Evolutionary conservation across 2,797 vertebrate species (phyloP), one percentile per base, ranked within the genome.

Genomic region (Siniperca scherzeri): DNA sequence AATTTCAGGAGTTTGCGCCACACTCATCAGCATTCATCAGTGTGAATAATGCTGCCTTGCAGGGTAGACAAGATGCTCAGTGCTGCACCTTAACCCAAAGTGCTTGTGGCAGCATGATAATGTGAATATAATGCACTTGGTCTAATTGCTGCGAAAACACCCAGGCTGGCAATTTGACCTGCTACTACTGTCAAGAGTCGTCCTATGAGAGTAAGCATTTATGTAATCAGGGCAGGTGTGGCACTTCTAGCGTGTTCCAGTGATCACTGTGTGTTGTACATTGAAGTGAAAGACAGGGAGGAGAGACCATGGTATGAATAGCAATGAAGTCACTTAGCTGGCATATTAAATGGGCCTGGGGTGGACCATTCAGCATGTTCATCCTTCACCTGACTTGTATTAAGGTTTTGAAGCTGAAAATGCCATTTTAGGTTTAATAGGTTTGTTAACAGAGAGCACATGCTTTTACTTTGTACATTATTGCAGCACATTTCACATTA

Each of bases 131-230:
- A 91, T 88, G 73, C 80, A 88, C 85, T 85, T 42, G 36, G 44
- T 78, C 40, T 92, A 92, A 93, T 87, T 91, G 87, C 80, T 81
- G 44, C 14, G 48, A 92, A 93, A 90, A 87, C 78, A 90, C 70
- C 30, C 61, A 66, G 61, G 64, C 80, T 81, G 84, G 79, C 80
- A 88, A 80, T 84, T 85, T 90, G 85, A 89, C 80, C 88, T 27
- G 71, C 80, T 69, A 70, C 77, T 72, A 65, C 80, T 81, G 78
- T 84, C 67, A 44, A 80, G 78, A 78, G 79, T 66, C 21, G 25
- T 76, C 61, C 81, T 83, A 44, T 74, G 62, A 83, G 75, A 85
- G 72, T 61, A 74, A 77, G 78, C 48, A 9, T 88, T 89, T 88
- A 74, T 90, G 85, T 73, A 88, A 86, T 81, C 77, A 55, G 74